Evolutionary conservation across 92 coral and sea anemone genomes (phyloP), one percentile per base, ranked within the genome.

Genomic region (Palythoa caribaeorum): DNA sequence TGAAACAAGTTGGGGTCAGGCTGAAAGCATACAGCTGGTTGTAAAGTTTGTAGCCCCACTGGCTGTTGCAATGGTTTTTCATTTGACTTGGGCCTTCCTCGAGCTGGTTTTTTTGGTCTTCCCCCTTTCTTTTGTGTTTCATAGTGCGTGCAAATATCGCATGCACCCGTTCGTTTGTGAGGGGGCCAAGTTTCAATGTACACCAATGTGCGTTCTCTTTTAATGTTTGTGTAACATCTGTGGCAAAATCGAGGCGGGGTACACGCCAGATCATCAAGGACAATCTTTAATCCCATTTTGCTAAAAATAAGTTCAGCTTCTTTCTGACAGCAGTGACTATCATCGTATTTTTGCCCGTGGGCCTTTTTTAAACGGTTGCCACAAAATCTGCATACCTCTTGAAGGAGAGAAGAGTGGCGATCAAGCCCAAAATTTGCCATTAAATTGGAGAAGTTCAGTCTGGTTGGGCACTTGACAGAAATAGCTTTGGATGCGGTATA

Each of bases 131-230:
- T 77, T 60, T 77, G 81, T 7, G 17, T 77, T 16, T 51, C 36
- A 77, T 40, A 77, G 65, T 77, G 81, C 28, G 38, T 51, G 44
- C 80, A 76, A 50, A 76, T 44, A 20, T 76, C 60, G 80, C 63
- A 76, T 10, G 81, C 15, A 40, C 81, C 81, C 14, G 66, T 28
- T 0, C 80, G 59, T 77, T 77, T 77, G n/a, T 77, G 81, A 14
- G 81, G 28, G 6, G 81, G 20, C 81, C 47, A 77, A 55, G 17
- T 77, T 38, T n/a, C 60, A 53, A 44, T 76, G 63, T 14, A 48
- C 8, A 77, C 20, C 6, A 14, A 35, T 3, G 14, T 48, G 13
- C 54, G 39, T 36, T 53, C 15, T 52, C 81, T 53, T 77, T 77
- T 77, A 5, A 77, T n/a, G 62, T 50, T 76, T n/a, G 80, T 76